Evolutionary conservation across 2,797 vertebrate genomes (phyloP).

Genomic region (Scolopax bukidnonensis): DNA sequence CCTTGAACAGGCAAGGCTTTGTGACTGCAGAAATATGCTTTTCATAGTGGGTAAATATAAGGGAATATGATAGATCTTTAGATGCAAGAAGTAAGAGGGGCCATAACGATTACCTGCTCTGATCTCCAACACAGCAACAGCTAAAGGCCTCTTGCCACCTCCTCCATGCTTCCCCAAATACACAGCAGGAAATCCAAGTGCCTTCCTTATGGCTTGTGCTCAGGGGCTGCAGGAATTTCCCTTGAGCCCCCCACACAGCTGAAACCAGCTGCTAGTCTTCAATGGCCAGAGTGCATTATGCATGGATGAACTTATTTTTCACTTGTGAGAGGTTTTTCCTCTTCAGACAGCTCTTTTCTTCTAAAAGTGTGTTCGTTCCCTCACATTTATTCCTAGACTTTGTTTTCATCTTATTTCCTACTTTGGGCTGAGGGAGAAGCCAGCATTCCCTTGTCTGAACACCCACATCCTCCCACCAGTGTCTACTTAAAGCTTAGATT

Average conservation of each 20-base stretch:
- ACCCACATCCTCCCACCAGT: constrained; percentile 33
- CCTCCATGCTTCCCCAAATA: background rate
- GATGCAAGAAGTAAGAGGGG: background rate
- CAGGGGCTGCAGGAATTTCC: background rate
- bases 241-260: background rate
- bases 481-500: constrained; percentile 39
- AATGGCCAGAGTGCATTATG: background rate
- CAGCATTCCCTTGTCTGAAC: constrained; percentile 59
- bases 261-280: background rate
- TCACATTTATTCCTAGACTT: constrained; percentile 37
- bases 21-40: constrained; percentile 39
- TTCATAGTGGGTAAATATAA: background rate
- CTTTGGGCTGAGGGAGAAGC: constrained; percentile 22
- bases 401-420: constrained; percentile 43
- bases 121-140: background rate
- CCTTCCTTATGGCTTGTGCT: background rate
- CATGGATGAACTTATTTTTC: background rate
- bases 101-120: background rate
- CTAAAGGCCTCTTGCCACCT: constrained; percentile 8
- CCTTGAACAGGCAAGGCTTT: constrained; percentile 41
- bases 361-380: background rate
- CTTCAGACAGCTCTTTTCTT: background rate
- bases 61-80: background rate
- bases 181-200: constrained; percentile 5
- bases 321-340: background rate